phyloP scores from a whole-genome alignment of 2,888 invertebrate species.

The Heliothis peltigera region DNA sequence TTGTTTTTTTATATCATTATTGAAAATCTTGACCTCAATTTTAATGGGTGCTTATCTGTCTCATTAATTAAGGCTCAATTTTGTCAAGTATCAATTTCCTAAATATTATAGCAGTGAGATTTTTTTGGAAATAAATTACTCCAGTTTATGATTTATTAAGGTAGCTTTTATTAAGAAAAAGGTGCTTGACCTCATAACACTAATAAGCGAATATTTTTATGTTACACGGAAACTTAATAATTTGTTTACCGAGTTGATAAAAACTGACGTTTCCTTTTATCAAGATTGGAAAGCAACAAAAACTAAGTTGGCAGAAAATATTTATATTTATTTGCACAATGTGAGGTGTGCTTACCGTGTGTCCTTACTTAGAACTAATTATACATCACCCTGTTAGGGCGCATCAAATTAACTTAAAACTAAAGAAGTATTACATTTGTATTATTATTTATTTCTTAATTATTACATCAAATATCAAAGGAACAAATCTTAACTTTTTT shows the following conservation, averaged over 20 bases:
- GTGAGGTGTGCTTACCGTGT: no score
- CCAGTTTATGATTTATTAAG: constrained; percentile 19
- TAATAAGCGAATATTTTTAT: constrained; percentile 14
- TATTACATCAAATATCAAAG: no score
- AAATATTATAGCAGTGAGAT: constrained; percentile 29
- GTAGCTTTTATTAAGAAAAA: constrained; percentile 13
- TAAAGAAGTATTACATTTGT: no score
- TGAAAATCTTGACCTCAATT: constrained; percentile 47
- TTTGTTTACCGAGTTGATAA: neutral
- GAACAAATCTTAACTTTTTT: no score
- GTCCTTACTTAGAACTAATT: no score
- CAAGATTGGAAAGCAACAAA: neutral
- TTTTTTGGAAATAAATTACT: constrained; percentile 31
- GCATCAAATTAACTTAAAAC: no score
- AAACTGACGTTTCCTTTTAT: neutral
- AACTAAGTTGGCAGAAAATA: neutral
- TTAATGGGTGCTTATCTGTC: constrained; percentile 57
- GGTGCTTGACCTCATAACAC: constrained; percentile 6
- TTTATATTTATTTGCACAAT: no score
- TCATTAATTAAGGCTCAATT: constrained; percentile 58
- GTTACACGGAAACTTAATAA: no score
- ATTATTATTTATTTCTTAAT: no score
- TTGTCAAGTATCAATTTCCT: constrained; percentile 57
- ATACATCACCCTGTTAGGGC: no score
- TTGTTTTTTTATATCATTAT: constrained; percentile 57